phyloP scores from a whole-genome alignment of 2,888 invertebrate genomes.

The Holacanthella duospinosa region DNA sequence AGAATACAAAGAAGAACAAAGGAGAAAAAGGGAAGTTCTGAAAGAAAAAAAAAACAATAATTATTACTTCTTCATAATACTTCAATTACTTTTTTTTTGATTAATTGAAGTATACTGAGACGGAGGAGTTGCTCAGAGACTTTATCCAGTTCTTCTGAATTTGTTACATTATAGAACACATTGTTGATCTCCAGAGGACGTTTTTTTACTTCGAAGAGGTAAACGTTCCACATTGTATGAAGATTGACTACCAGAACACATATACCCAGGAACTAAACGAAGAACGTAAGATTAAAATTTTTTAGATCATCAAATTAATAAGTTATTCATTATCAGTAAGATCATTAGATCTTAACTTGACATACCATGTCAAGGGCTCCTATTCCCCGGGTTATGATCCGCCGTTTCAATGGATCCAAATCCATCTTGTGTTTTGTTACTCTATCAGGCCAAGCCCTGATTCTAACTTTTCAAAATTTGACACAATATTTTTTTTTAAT shows the following conservation, averaged over 20 bases:
- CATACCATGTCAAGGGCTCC: slow-evolving; percentile 7
- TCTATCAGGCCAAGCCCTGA: no score
- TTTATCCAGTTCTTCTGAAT: background rate
- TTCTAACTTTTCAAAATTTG: background rate
- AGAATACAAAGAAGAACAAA: background rate
- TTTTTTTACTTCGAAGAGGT: background rate
- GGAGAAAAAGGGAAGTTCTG: background rate
- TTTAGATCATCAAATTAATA: background rate
- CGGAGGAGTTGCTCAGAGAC: background rate
- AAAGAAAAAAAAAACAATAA: background rate
- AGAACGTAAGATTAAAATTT: background rate
- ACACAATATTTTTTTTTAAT: no score
- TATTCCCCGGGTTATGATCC: background rate
- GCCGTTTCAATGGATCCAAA: slow-evolving; percentile 8
- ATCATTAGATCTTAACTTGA: background rate
- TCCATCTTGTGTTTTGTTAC: no score
- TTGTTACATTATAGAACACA: background rate
- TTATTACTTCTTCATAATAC: background rate
- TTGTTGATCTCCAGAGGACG: background rate
- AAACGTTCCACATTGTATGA: slow-evolving; percentile 7
- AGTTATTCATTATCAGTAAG: background rate
- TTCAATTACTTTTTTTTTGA: background rate
- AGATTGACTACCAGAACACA: slow-evolving; percentile 1
- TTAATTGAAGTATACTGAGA: background rate
- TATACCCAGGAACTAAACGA: background rate